These are phyloP conservation scores for Cephalopachus bancanus DNA, from an alignment of 2,797 vertebrate genomes.

Conservation along the genomic window DNA sequence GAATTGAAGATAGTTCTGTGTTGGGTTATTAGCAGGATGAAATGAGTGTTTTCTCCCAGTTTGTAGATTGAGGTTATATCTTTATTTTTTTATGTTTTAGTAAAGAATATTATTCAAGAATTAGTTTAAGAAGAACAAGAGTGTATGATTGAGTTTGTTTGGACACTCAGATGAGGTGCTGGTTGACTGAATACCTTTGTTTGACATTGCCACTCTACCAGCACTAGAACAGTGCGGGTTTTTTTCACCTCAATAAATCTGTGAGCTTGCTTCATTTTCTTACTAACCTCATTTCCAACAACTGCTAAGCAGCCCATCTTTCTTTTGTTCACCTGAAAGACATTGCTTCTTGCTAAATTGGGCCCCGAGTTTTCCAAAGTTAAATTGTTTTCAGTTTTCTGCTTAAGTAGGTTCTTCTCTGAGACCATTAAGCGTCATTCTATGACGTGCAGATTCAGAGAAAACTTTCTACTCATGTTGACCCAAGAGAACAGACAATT, in stretches of 20 bases:
- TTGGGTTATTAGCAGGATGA: neutral
- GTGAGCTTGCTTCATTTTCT: conserved; percentile 43
- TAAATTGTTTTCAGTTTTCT: conserved; percentile 22
- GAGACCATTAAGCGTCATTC: neutral
- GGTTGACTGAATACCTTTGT: neutral
- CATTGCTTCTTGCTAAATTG: neutral
- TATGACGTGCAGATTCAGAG: neutral
- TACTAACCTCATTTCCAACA: conserved; percentile 45
- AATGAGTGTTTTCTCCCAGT: neutral
- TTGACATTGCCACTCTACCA: neutral
- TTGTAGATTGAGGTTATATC: neutral
- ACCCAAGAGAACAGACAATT: conserved; percentile 20
- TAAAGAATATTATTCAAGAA: conserved; percentile 55
- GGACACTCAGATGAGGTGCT: neutral
- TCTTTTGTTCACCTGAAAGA: conserved; percentile 10
- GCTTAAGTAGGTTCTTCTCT: conserved; percentile 24
- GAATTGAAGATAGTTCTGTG: neutral
- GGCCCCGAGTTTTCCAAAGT: neutral
- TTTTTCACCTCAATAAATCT: conserved; percentile 13
- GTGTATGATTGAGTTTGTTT: conserved; percentile 16
- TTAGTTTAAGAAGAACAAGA: neutral
- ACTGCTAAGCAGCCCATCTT: neutral
- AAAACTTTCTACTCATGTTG: neutral
- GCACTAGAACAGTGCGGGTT: neutral
- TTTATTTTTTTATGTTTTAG: neutral